Percentiles rank a stretch among this genome's conserved stretches.
Conservation (phyloP, 2,797 vertebrate species). For the Lutjanus campechanus region DNA sequence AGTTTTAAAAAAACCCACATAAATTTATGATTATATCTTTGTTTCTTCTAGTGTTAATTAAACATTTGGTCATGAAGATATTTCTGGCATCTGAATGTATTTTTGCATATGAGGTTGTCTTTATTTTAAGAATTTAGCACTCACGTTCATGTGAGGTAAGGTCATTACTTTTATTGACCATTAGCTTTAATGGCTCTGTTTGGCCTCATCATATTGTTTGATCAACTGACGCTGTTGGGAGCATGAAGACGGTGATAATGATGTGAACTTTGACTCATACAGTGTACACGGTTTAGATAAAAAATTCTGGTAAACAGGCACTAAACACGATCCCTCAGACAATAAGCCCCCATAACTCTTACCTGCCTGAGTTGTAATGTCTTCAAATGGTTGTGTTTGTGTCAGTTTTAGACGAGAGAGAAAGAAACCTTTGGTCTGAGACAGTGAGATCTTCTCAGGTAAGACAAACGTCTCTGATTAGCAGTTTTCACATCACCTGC, state of each 20-base stretch:
- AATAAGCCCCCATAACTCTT: slow-evolving; percentile 44
- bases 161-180: slow-evolving; percentile 25
- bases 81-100: background rate
- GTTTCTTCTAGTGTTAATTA: background rate
- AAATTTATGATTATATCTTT: background rate
- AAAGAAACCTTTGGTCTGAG: background rate
- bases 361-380: slow-evolving; percentile 38
- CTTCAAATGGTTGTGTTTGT: slow-evolving; percentile 64
- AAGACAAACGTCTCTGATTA: no score
- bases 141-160: slow-evolving; percentile 6
- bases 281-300: slow-evolving; percentile 24
- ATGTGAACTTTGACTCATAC: slow-evolving; percentile 66
- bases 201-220: slow-evolving; percentile 69
- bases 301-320: slow-evolving; percentile 47
- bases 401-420: slow-evolving; percentile 7
- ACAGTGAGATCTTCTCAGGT: no score
- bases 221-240: slow-evolving; percentile 48
- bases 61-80: background rate
- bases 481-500: no score
- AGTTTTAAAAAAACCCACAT: no score
- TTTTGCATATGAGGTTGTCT: slow-evolving; percentile 1
- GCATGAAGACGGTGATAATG: slow-evolving; percentile 49
- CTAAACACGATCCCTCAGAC: slow-evolving; percentile 14
- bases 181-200: slow-evolving; percentile 69
- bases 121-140: background rate